phyloP scores from a whole-genome alignment of 2,888 invertebrate species.

The Slavum lentiscoides region DNA sequence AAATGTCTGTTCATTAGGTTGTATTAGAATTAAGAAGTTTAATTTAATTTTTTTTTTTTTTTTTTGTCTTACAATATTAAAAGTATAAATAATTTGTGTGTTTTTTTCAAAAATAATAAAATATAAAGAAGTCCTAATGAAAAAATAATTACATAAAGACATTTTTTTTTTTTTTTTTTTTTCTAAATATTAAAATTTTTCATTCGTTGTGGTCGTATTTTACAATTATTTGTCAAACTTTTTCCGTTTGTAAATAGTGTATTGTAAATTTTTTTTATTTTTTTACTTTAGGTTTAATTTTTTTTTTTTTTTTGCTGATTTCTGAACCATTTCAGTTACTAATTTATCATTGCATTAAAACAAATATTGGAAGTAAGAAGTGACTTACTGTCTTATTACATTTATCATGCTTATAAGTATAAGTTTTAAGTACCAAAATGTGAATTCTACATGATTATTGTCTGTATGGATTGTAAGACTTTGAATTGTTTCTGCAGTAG shows the following conservation, averaged over 20 bases:
- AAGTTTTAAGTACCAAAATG: constrained; percentile 31
- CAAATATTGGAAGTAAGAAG: constrained; percentile 10
- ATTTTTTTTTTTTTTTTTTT: constrained; percentile 18
- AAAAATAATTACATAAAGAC: constrained; percentile 9
- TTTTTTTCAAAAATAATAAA: constrained; percentile 45
- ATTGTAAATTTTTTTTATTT: constrained; percentile 47
- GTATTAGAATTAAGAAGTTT: constrained; percentile 41
- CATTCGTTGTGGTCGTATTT: constrained; percentile 7
- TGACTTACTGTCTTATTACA: constrained; percentile 17
- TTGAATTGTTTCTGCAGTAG: constrained; percentile 26
- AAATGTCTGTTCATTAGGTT: constrained; percentile 46
- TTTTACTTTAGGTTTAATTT: constrained; percentile 23
- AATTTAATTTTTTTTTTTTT: constrained; percentile 23
- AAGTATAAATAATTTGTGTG: constrained; percentile 17
- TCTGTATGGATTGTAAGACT: constrained; percentile 13
- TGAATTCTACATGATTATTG: not conserved
- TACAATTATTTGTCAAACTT: constrained; percentile 52
- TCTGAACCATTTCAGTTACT: constrained; percentile 22
- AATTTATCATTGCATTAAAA: constrained; percentile 29
- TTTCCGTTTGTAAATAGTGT: constrained; percentile 49
- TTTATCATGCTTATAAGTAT: constrained; percentile 30
- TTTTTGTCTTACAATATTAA: not conserved
- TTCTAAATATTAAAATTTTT: not conserved
- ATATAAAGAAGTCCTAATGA: constrained; percentile 9
- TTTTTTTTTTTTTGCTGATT: constrained; percentile 30